Base-by-base conservation (phyloP, 2,797 vertebrate genomes). In the Sebastiscus tertius region DNA sequence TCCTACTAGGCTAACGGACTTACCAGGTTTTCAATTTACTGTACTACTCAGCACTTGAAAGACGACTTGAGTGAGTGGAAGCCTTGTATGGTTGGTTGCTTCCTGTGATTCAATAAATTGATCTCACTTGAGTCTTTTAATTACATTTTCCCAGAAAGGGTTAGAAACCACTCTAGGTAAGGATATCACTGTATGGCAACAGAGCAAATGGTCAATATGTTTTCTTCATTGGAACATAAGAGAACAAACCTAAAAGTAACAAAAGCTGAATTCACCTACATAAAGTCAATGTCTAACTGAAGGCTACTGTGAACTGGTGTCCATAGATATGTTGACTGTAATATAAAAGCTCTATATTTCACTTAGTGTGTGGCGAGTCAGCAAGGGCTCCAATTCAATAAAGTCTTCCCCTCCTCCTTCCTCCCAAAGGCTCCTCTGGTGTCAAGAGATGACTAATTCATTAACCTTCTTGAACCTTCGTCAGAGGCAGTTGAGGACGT, bases 1-100 rank as follows among this genome's bases (percentile, higher is more conserved):
- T 80, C 73, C 77, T 26, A 26, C 77, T 22, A 22, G 20, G 33
- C 80, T 90, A 92, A 93, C 91, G 84, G 71, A 55, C 34, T 85
- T 87, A 89, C 24, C 90, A 89, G 87, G 75, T 88, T 84, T 90
- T 86, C 22, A 56, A 26, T 75, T 76, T 76, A 85, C 71, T 84
- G 73, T 71, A 65, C 68, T 16, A 12, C 80, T 79, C 83, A 77
- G 85, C 88, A 83, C 73, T 87, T 82, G 75, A 60, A 66, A n/a
- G 34, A 61, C 24, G 58, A 61, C 60, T 26, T 27, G 7, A 59
- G 42, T 59, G 52, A 58, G 77, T 49, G 49, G 52, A 66, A 33
- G 42, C 70, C 77, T 60, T 29, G 24, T 12, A 82, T 36, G 81
- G 69, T 67, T 26, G 26, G 79, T 67, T 80, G 60, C 71, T 62